Base-by-base conservation (phyloP, 2,888 invertebrate genomes). In the Polymixis flavicincta region DNA sequence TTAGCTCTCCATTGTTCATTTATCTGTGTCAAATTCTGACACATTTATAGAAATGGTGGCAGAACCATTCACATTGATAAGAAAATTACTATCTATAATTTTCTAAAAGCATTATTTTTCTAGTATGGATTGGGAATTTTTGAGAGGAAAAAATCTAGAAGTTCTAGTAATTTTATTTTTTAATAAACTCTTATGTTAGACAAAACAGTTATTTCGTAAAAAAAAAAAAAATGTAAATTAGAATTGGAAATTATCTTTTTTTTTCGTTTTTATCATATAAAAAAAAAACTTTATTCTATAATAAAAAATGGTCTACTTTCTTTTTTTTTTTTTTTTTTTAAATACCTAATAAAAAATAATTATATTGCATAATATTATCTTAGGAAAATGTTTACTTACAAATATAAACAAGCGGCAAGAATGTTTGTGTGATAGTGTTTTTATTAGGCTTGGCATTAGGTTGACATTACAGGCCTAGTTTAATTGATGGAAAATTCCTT, bases 361-460 rank as follows among this genome's bases (percentile, higher is more conserved):
- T n/a, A n/a, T 42, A 54, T 68, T 68, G 28, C 37, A 61, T 67
- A 63, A 63, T 76, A 68, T 67, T 55, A 76, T 55, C 55, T 50
- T 22, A 42, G 22, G 8, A 37, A 50, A 50, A 69, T 76, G 50
- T 69, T 55, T 55, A 63, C 61, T 13, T 68, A 25, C 55, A 17
- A 76, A 55, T 54, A 61, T 50, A 61, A 37, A 76, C 69, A 77
- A 45, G 32, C 22, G 7, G 32, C 28, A 57, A 25, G 54, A 50
- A 69, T 77, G 55, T 76, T 69, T 60, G 76, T 60, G 66, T 67
- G n/a, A 75, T 75, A 52, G 50, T 69, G 70, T 70, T 77, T 76
- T 77, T 77, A 77, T 77, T 64, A n/a, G n/a, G n/a, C n/a, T n/a
- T 76, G 68, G 55, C 76, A 61, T 76, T 63, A 42, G n/a, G 37